phyloP scores from a whole-genome alignment of 2,888 invertebrate genomes.

The Smittia aterrima region DNA sequence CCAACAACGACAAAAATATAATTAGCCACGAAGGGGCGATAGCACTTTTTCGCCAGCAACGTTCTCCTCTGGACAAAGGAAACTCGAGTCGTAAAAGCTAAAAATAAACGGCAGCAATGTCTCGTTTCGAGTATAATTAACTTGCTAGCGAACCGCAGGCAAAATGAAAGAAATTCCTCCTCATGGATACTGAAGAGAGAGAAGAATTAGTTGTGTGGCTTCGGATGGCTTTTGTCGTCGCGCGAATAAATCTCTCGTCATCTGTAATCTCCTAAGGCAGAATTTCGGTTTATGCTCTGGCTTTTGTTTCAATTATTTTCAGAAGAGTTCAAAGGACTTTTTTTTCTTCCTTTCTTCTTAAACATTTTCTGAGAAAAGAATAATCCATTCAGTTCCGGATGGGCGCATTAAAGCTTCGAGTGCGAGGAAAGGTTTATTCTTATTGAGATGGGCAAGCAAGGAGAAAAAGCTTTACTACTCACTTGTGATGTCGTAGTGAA shows the following conservation, averaged over 20 bases:
- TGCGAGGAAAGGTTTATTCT: no score
- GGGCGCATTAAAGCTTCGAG: no score
- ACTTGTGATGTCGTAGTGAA: conserved; percentile 79
- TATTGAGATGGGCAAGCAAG: no score
- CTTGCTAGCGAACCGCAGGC: neutral
- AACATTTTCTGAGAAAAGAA: neutral
- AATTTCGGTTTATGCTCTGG: no score
- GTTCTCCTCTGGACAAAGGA: neutral
- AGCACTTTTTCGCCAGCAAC: no score
- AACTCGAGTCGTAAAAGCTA: neutral
- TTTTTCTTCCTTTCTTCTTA: neutral
- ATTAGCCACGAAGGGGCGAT: neutral
- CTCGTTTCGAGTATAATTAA: neutral
- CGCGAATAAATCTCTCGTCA: neutral
- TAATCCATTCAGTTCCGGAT: no score
- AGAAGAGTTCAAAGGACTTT: neutral
- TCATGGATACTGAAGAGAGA: no score
- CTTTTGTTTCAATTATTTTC: no score
- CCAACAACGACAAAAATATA: neutral
- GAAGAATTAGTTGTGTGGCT: neutral
- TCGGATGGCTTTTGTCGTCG: neutral
- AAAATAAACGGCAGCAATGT: neutral
- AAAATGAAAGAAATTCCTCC: no score
- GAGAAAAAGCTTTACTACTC: conserved; percentile 54
- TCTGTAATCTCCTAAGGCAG: neutral